A percentile compares a stretch with the other conserved stretches of the same genome.
phyloP scores from a whole-genome alignment of 2,888 invertebrate genomes.

The Linyphia triangularis region DNA sequence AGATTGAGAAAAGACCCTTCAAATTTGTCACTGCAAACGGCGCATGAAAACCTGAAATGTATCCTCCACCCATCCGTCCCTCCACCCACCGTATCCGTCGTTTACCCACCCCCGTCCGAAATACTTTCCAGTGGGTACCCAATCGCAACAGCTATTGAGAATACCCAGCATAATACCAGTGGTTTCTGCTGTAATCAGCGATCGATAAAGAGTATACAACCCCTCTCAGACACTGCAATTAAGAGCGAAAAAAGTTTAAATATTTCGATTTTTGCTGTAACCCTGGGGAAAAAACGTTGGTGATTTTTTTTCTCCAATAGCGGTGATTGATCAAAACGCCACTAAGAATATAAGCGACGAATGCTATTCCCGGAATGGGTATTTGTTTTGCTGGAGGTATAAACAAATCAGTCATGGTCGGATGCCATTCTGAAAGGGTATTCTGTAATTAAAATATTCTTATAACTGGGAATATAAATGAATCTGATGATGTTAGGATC shows the following conservation, averaged over 20 bases:
- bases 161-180: conserved; percentile 50
- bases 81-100: too few species aligned
- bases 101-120: conserved; percentile 41
- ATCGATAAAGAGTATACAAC: conserved; percentile 30
- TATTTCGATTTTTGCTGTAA: not conserved
- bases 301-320: conserved; percentile 32
- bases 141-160: conserved; percentile 60
- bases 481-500: conserved; percentile 64
- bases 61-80: too few species aligned
- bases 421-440: conserved; percentile 10
- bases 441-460: conserved; percentile 64
- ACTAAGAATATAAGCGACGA: conserved; percentile 53
- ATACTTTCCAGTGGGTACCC: conserved; percentile 16
- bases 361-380: conserved; percentile 14
- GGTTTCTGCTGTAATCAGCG: conserved; percentile 63
- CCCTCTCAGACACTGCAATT: conserved; percentile 43
- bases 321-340: conserved; percentile 66
- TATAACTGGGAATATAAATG: conserved; percentile 54
- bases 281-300: not conserved
- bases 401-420: conserved; percentile 71
- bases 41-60: conserved; percentile 68
- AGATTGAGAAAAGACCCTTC: conserved; percentile 41
- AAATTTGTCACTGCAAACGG: conserved; percentile 65
- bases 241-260: conserved; percentile 29
- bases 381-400: conserved; percentile 61